Evolutionary conservation across 1,140 invertebrate genomes (phyloP).

Genomic region (Babylonia areolata): DNA sequence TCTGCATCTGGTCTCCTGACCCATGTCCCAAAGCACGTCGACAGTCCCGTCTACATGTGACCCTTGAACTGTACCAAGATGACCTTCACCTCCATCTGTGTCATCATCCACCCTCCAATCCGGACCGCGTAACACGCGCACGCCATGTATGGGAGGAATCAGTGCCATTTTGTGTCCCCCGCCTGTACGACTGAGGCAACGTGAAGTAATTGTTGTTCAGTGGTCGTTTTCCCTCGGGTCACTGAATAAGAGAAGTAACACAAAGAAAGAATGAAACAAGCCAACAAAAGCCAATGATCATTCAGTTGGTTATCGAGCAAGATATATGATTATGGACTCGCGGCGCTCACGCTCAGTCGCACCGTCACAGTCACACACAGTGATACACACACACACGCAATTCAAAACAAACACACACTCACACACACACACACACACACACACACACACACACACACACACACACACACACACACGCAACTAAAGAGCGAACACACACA

Average conservation of each 20-base stretch:
- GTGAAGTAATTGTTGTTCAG: too few relatives aligned
- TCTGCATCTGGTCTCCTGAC: slow-evolving; percentile 48
- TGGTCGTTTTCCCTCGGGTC: too few relatives aligned
- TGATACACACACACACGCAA: not conserved
- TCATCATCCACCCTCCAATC: slow-evolving; percentile 44
- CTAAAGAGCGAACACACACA: too few relatives aligned
- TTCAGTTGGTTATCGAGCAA: too few relatives aligned
- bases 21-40: slow-evolving; percentile 60
- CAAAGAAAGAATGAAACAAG: too few relatives aligned
- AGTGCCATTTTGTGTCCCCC: not conserved
- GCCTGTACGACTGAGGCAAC: too few relatives aligned
- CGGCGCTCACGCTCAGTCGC: too few relatives aligned
- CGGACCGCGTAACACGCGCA: slow-evolving; percentile 44
- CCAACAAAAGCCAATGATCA: too few relatives aligned
- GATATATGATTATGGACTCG: too few relatives aligned
- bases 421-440: not conserved
- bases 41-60: slow-evolving; percentile 43
- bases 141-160: not conserved
- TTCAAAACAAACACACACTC: not conserved
- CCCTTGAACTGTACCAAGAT: slow-evolving; percentile 52
- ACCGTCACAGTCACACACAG: not conserved
- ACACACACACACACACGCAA: not conserved
- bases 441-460: slow-evolving; percentile 1
- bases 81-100: slow-evolving; percentile 50
- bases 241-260: too few relatives aligned